phyloP scores from a whole-genome alignment of 2,113 vertebrate species.

The Oceanodroma tethys region DNA sequence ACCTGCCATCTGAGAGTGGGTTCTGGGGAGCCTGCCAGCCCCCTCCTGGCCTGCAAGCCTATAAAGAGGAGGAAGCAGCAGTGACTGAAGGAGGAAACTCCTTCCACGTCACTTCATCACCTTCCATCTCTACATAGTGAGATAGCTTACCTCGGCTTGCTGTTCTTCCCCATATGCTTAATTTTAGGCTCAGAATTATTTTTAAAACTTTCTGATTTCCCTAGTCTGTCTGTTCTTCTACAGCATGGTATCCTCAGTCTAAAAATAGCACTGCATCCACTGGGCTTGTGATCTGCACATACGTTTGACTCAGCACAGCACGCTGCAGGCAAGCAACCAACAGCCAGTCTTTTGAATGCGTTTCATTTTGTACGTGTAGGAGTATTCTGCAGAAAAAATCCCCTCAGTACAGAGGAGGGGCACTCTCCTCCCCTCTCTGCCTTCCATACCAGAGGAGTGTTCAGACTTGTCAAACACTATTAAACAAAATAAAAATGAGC shows the following conservation, averaged over 20 bases:
- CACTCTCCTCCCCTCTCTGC: background rate
- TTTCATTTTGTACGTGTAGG: background rate
- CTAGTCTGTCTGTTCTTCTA: background rate
- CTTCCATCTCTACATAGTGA: background rate
- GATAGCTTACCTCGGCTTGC: background rate
- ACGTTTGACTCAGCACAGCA: slow-evolving; percentile 61
- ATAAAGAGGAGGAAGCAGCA: background rate
- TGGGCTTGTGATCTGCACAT: slow-evolving; percentile 56
- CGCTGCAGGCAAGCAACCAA: slow-evolving; percentile 42
- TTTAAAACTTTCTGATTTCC: slow-evolving; percentile 27
- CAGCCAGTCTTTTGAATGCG: background rate
- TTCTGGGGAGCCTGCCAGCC: background rate
- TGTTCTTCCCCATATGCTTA: background rate
- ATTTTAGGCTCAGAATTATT: slow-evolving; percentile 35
- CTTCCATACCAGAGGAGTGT: background rate
- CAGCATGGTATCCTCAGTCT: slow-evolving; percentile 17
- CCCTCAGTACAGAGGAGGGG: background rate
- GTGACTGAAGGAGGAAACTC: background rate
- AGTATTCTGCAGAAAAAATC: background rate
- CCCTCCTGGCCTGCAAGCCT: background rate
- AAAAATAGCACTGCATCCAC: slow-evolving; percentile 51
- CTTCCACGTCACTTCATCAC: background rate
- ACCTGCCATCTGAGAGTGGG: background rate
- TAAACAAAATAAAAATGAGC: background rate
- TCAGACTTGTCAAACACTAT: slow-evolving; percentile 30